These are phyloP conservation scores for Drosophila emarginata DNA, from an alignment of 2,888 invertebrate species.

Conservation along the genomic window DNA sequence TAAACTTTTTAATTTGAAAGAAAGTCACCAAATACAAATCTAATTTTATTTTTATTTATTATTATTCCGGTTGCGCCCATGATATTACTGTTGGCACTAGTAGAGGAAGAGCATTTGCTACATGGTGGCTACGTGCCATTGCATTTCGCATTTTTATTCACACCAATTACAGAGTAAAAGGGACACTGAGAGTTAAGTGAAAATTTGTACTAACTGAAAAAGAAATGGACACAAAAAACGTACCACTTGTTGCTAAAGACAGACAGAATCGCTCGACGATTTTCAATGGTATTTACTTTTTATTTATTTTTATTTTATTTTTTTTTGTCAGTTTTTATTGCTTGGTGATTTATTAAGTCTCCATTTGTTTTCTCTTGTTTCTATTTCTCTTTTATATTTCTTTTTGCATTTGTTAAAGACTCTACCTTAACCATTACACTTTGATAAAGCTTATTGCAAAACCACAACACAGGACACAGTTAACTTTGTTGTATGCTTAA, in stretches of 20 bases:
- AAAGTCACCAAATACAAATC: too few species aligned
- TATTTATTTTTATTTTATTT: too few species aligned
- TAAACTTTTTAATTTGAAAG: too few species aligned
- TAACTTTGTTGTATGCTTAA: constrained; percentile 33
- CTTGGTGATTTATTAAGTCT: too few species aligned
- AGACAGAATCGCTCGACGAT: neutral
- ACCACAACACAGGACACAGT: constrained; percentile 32
- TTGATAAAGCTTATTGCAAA: constrained; percentile 34
- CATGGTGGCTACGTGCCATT: neutral
- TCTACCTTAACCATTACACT: neutral
- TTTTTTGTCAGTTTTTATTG: neutral
- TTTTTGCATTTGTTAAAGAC: neutral
- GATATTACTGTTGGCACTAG: neutral
- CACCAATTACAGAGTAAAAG: too few species aligned
- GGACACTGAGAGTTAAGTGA: neutral
- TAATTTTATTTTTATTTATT: neutral
- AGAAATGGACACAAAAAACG: neutral
- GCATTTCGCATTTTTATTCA: neutral
- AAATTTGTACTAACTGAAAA: neutral
- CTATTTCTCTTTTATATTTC: neutral
- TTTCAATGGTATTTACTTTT: neutral
- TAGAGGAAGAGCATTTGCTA: neutral
- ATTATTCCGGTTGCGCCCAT: neutral
- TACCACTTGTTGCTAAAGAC: neutral
- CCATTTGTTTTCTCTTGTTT: neutral